phyloP scores from a whole-genome alignment of 2,888 invertebrate species.

The Phaedon cochleariae region DNA sequence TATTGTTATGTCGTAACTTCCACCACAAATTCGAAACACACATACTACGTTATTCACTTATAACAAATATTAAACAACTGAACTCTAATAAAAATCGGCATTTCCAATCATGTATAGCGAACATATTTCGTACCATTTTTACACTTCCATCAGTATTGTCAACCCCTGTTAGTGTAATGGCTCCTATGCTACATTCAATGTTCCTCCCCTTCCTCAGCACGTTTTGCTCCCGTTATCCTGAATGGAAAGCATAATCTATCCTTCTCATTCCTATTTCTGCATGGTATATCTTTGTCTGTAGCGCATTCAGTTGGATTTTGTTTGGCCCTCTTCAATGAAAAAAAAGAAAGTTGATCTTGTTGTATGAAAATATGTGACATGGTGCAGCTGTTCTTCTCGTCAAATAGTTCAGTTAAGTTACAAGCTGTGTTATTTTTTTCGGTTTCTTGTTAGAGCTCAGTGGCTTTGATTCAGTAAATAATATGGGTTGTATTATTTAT shows the following conservation, averaged over 20 bases:
- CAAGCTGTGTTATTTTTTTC: not conserved
- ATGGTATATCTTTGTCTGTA: not conserved
- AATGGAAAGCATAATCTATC: slow-evolving; percentile 4
- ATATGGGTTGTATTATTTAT: too few species aligned
- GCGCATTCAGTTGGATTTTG: not conserved
- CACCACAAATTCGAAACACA: too few species aligned
- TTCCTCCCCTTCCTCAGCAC: slow-evolving; percentile 25
- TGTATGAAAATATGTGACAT: slow-evolving; percentile 16
- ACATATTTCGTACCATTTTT: too few species aligned
- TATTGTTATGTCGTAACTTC: too few species aligned
- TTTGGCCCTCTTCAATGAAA: slow-evolving; percentile 12
- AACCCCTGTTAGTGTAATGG: not conserved
- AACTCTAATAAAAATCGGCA: too few species aligned
- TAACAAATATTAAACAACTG: too few species aligned
- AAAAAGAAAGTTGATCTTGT: slow-evolving; percentile 14
- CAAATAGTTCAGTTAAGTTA: not conserved
- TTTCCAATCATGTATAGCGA: too few species aligned
- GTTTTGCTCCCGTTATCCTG: slow-evolving; percentile 10
- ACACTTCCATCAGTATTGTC: not conserved
- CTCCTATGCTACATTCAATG: not conserved
- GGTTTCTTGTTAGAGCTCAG: not conserved
- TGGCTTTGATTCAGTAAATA: not conserved
- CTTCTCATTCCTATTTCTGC: not conserved
- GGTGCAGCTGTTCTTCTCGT: slow-evolving; percentile 20
- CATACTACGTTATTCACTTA: too few species aligned